Percentiles rank a stretch among this genome's conserved stretches.
phyloP scores from a whole-genome alignment of 1,140 invertebrate species.

The Daktulosphaira vitifoliae region DNA sequence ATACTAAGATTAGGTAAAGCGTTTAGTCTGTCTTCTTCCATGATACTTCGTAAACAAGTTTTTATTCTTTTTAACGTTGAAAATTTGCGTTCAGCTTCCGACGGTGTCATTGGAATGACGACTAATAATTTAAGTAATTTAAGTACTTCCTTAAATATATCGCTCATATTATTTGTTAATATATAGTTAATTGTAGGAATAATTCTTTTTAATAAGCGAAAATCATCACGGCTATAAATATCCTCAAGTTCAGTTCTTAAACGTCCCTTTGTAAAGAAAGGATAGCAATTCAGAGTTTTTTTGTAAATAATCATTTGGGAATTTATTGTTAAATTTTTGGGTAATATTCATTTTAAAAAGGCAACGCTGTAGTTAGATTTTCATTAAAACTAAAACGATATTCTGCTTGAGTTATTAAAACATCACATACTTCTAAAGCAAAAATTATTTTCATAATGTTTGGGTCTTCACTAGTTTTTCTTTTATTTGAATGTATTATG shows the following conservation, averaged over 20 bases:
- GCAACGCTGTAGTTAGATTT: no score
- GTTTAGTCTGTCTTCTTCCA: conserved; percentile 35
- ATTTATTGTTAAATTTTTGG: no score
- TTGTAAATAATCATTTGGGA: conserved; percentile 9
- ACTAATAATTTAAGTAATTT: conserved; percentile 15
- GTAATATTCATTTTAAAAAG: neutral
- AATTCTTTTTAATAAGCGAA: neutral
- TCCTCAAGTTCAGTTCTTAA: no score
- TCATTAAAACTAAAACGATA: neutral
- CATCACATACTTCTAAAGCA: no score
- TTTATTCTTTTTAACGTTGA: conserved; percentile 38
- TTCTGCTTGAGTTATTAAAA: neutral
- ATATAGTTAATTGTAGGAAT: conserved; percentile 5
- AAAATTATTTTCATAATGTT: conserved; percentile 2
- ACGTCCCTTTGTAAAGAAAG: conserved; percentile 7
- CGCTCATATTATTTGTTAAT: conserved; percentile 1
- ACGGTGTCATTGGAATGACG: no score
- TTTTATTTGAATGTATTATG: no score
- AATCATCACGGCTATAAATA: conserved; percentile 5
- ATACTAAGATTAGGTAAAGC: conserved; percentile 22
- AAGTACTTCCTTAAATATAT: conserved; percentile 11
- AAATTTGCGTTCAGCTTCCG: conserved; percentile 37
- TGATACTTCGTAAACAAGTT: conserved; percentile 35
- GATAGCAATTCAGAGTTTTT: neutral
- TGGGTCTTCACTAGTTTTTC: no score